Base-by-base conservation (phyloP, 37 sponge, comb jelly and placozoan genomes). In the Spongia lamella region DNA sequence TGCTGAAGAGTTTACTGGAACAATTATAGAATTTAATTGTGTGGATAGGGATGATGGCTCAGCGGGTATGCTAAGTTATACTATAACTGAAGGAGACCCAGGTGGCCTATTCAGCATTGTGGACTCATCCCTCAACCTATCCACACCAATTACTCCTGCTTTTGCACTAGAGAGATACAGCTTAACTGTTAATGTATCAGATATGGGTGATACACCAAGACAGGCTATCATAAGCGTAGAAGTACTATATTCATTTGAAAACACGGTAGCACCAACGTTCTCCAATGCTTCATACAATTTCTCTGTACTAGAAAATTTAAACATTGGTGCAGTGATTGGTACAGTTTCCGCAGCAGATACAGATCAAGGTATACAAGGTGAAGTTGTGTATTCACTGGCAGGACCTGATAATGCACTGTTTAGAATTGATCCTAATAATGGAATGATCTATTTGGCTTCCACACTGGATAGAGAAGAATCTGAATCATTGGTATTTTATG, bases 341-440 rank as follows among this genome's bases (percentile, higher is more conserved):
- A 58, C 0, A 0, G 36, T 92, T 15, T 33, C 55, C 35, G 92
- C 88, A 13, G 70, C 64, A 29, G 92, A 92, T 38, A 32, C 27
- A 30, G 92, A 92, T 35, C 64, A 51, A 27, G 80, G 88, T 9
- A 20, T 83, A 1, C 79, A 83, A 61, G 84, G 88, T 25, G 31
- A 70, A 26, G 65, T 92, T 1, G 17, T 32, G 1, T 92, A 83
- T 37, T 83, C 78, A 3, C 50, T 92, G 6, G 26, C 24, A 35
- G 76, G 78, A 11, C 17, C 56, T 2, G 37, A 54, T 16, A 57
- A 39, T 16, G n/a, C 38, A 13, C 27, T 52, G 11, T 72, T 72
- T 38, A 55, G 73, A 34, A 72, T 79, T 27, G 53, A 79, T 22
- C 56, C 53, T 33, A 33, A 17, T 6, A 58, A 61, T 56, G 81